Percentiles rank a stretch among this genome's conserved stretches.
Conservation (phyloP, 2,113 vertebrate genomes). For the Anser cygnoides region DNA sequence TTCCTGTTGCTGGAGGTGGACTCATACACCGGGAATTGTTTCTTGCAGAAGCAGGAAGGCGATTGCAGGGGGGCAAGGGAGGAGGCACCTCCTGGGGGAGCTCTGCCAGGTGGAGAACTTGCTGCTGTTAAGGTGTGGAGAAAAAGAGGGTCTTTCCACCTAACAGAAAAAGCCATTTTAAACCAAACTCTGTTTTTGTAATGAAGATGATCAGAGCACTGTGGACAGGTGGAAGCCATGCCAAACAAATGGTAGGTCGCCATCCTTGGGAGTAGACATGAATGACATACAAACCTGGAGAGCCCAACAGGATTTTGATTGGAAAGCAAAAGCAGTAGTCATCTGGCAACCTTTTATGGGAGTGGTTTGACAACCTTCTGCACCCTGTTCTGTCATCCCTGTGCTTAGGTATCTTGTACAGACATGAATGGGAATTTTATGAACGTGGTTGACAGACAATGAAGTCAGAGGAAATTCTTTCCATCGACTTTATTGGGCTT, state of each 20-base stretch:
- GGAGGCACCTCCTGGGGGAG: not conserved
- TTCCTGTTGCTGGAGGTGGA: not conserved
- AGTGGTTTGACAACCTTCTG: not conserved
- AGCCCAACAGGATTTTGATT: not conserved
- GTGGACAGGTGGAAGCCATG: not conserved
- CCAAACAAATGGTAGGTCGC: not conserved
- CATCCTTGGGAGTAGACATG: not conserved
- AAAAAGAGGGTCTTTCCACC: not conserved
- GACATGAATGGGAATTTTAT: not conserved
- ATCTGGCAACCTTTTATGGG: not conserved
- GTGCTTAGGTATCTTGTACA: not conserved
- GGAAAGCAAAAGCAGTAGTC: not conserved
- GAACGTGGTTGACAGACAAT: not conserved
- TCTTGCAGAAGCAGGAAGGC: conserved; percentile 22
- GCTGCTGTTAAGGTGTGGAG: not conserved
- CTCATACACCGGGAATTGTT: not conserved
- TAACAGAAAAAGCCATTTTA: not conserved
- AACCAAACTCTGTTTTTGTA: not conserved
- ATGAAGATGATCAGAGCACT: not conserved
- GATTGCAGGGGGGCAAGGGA: not conserved
- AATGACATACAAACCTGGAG: not conserved
- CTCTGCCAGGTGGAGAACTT: not conserved
- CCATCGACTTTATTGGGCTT: not conserved
- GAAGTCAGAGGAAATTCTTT: conserved; percentile 10
- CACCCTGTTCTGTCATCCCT: not conserved